Conservation (phyloP, 2,888 invertebrate genomes). For the Agapostemon virescens region DNA sequence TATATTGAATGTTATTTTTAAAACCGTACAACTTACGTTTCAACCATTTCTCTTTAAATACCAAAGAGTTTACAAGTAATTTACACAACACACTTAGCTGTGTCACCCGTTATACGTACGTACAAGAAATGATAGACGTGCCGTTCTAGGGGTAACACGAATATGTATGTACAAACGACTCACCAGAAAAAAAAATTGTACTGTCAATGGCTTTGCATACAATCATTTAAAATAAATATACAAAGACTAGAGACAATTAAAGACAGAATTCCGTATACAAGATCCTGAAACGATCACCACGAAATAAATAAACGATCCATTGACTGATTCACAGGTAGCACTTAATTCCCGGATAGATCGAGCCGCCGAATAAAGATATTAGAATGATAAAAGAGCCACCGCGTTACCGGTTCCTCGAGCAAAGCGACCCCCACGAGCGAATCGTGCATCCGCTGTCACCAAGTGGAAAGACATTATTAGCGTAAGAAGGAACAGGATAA, state of each 20-base stretch:
- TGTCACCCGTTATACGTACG: neutral
- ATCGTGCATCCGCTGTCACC: conserved; percentile 73
- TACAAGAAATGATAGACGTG: neutral
- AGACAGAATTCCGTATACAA: conserved; percentile 26
- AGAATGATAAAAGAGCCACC: conserved; percentile 69
- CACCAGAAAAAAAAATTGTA: conserved; percentile 17
- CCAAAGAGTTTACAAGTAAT: neutral
- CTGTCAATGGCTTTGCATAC: conserved; percentile 16
- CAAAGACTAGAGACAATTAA: conserved; percentile 32
- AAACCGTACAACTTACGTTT: neutral
- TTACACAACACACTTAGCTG: neutral
- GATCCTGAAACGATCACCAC: conserved; percentile 4
- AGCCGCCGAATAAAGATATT: conserved; percentile 58
- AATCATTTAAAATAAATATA: conserved; percentile 28
- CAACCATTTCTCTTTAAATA: neutral
- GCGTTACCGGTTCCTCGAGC: conserved; percentile 70
- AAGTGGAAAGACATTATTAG: conserved; percentile 72
- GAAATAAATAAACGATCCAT: conserved; percentile 19
- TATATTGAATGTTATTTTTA: too few species aligned
- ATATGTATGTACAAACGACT: neutral
- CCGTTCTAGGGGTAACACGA: neutral
- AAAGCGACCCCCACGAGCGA: conserved; percentile 71
- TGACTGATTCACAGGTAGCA: conserved; percentile 37
- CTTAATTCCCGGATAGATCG: conserved; percentile 55
- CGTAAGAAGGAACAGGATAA: conserved; percentile 62